phyloP scores from a whole-genome alignment of 2,113 vertebrate genomes.

The Hippotragus niger region DNA sequence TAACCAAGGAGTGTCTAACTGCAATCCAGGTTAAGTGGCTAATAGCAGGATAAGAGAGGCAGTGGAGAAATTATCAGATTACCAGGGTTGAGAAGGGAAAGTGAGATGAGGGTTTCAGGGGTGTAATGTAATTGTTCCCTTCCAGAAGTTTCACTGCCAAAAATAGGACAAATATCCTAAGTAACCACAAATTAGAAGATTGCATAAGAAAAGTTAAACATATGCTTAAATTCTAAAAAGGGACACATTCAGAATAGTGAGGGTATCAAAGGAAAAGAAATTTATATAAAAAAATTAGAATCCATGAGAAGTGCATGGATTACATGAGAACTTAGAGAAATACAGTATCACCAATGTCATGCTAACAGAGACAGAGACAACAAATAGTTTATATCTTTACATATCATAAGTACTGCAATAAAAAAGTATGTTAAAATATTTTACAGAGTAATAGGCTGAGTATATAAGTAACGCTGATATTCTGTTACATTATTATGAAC shows the following conservation, averaged over 20 bases:
- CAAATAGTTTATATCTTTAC: not conserved
- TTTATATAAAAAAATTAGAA: not conserved
- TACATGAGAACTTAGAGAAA: not conserved
- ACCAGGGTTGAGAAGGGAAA: not conserved
- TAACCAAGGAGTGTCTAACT: not conserved
- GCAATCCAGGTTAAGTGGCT: not conserved
- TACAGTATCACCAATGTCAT: not conserved
- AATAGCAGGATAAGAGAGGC: not conserved
- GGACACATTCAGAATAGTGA: not conserved
- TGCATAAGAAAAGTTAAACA: not conserved
- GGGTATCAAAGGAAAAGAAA: not conserved
- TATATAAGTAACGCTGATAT: not conserved
- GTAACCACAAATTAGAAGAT: not conserved
- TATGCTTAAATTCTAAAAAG: not conserved
- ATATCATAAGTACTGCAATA: not conserved
- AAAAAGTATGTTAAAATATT: not conserved
- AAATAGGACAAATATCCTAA: not conserved
- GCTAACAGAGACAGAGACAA: not conserved
- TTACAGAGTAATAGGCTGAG: not conserved
- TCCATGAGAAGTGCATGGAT: not conserved
- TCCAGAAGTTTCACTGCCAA: not conserved
- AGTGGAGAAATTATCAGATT: not conserved
- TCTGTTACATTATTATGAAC: not conserved
- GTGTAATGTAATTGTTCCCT: rapidly evolving
- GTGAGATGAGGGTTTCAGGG: not conserved